Conservation (phyloP, 2,797 vertebrate species). For the Buceros bicornis region DNA sequence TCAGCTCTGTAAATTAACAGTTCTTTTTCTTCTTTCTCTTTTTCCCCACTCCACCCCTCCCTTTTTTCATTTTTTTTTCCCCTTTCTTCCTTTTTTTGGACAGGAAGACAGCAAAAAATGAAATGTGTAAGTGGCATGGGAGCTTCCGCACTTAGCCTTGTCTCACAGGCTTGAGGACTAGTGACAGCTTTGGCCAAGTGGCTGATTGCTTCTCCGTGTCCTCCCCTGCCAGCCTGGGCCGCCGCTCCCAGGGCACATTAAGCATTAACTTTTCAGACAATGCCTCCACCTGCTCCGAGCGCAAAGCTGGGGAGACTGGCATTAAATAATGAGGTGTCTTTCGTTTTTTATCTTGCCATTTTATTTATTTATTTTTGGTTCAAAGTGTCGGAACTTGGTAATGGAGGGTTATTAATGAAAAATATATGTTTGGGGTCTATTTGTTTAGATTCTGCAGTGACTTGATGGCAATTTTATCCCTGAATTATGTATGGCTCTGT, state of each 20-base stretch:
- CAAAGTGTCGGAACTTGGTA: slow-evolving; percentile 8
- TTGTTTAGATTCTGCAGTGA: slow-evolving; percentile 27
- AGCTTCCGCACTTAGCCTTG: slow-evolving; percentile 64
- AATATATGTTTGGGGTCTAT: slow-evolving; percentile 53
- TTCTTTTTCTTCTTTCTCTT: slow-evolving; percentile 34
- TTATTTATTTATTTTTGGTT: slow-evolving; percentile 50
- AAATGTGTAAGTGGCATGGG: slow-evolving; percentile 65
- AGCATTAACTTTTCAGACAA: neutral
- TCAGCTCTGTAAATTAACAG: slow-evolving; percentile 72
- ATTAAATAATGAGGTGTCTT: slow-evolving; percentile 5
- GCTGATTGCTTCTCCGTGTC: neutral
- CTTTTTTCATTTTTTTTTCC: neutral
- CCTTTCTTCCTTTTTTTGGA: slow-evolving; percentile 41
- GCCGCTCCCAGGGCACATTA: neutral
- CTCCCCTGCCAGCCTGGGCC: slow-evolving; percentile 12
- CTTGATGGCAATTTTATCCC: slow-evolving; percentile 65
- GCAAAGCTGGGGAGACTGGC: neutral
- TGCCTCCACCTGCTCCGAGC: neutral
- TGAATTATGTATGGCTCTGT: slow-evolving; percentile 71
- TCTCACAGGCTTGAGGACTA: neutral
- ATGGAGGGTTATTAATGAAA: slow-evolving; percentile 56
- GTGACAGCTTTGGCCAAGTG: slow-evolving; percentile 54
- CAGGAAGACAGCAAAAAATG: slow-evolving; percentile 69
- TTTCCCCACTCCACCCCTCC: neutral
- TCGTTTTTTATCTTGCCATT: neutral